phyloP scores from a whole-genome alignment of 2,888 invertebrate genomes.

The Oxystoma pomonae region DNA sequence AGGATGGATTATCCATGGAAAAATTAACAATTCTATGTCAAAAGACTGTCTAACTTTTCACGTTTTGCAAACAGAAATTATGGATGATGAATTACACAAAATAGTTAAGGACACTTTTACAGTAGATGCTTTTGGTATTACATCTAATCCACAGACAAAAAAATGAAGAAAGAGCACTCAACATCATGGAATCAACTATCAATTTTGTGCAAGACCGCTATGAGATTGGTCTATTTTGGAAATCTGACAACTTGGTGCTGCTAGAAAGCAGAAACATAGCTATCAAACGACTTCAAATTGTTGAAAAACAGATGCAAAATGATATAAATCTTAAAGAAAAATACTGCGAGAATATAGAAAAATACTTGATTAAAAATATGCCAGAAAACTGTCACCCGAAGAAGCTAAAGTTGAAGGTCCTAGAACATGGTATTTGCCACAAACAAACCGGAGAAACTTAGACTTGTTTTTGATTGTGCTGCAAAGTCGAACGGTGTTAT shows the following conservation, averaged over 20 bases:
- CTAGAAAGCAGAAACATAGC: slow-evolving; percentile 2
- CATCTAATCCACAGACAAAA: background rate
- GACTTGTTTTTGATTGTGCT: background rate
- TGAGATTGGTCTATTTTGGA: slow-evolving; percentile 2
- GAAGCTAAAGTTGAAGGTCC: slow-evolving; percentile 8
- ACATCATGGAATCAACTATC: background rate
- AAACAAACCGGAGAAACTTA: background rate
- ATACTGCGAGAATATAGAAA: slow-evolving; percentile 10
- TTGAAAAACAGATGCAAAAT: slow-evolving; percentile 5
- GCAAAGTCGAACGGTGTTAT: slow-evolving; percentile 10
- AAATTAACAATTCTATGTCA: background rate
- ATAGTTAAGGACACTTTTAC: slow-evolving; percentile 3
- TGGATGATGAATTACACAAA: background rate
- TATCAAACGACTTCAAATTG: background rate
- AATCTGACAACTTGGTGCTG: background rate
- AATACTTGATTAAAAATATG: slow-evolving; percentile 6
- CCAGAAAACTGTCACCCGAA: slow-evolving; percentile 8
- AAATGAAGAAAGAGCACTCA: background rate
- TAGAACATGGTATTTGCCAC: slow-evolving; percentile 15
- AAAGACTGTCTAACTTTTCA: background rate
- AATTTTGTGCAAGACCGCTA: background rate
- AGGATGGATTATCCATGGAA: background rate
- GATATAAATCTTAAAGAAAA: background rate
- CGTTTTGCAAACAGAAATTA: background rate
- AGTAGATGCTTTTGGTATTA: background rate